Evolutionary conservation across 2,113 vertebrate genomes (phyloP).

Genomic region (Diadophis punctatus): DNA sequence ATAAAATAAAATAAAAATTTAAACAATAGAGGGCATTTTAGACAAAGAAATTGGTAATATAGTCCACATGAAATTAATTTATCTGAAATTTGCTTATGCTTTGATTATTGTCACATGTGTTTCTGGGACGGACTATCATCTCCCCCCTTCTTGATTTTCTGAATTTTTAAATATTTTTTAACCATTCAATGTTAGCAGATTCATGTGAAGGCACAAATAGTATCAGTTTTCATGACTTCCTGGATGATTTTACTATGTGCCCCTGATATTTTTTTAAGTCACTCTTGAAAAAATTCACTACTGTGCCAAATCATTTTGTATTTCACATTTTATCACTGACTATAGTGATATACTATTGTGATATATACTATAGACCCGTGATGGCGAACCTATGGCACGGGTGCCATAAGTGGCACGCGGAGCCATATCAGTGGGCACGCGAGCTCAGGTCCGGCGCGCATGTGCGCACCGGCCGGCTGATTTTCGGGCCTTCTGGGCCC

Average conservation of each 20-base stretch:
- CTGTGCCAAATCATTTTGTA: neutral
- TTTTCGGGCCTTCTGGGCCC: no score
- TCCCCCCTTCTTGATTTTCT: neutral
- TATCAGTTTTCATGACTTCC: neutral
- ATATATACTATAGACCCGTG: no score
- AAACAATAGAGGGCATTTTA: neutral
- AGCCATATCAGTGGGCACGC: no score
- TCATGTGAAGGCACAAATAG: neutral
- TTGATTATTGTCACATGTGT: constrained; percentile 23
- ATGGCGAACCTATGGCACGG: no score
- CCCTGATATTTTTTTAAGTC: neutral
- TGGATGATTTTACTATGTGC: neutral
- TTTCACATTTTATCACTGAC: neutral
- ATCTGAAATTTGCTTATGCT: constrained; percentile 24
- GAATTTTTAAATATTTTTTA: neutral
- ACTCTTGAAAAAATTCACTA: neutral
- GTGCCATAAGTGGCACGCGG: no score
- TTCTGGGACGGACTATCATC: neutral
- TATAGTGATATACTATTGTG: no score
- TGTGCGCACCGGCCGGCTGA: no score
- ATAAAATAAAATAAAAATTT: no score
- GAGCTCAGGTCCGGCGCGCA: no score
- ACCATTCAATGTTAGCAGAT: neutral
- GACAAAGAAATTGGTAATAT: constrained; percentile 26
- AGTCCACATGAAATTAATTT: constrained; percentile 35